phyloP scores from a whole-genome alignment of 2,113 vertebrate genomes.

The Tetrax tetrax region DNA sequence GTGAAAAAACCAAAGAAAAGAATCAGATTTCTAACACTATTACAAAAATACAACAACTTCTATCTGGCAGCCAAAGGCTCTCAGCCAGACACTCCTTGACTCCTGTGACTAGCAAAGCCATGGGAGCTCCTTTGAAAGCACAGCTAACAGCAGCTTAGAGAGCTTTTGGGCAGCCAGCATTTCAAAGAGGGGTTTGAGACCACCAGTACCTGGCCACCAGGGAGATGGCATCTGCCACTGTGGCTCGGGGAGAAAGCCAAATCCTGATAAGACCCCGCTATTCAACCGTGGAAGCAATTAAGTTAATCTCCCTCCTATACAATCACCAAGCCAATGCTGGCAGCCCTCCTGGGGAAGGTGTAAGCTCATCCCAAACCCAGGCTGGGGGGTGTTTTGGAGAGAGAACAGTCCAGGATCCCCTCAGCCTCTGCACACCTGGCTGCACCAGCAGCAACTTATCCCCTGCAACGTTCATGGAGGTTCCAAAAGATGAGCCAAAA shows the following conservation, averaged over 20 bases:
- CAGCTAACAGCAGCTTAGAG: rapidly evolving
- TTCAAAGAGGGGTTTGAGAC: not conserved
- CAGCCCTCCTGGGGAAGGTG: not conserved
- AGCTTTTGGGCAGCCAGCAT: not conserved
- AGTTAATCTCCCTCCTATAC: rapidly evolving
- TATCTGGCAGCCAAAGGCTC: too few relatives aligned
- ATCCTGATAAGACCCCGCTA: rapidly evolving
- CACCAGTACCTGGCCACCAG: not conserved
- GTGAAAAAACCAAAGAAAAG: not conserved
- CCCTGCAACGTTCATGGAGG: not conserved
- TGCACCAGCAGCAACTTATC: not conserved
- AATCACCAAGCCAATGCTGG: not conserved
- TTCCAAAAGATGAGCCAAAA: not conserved
- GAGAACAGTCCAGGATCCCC: not conserved
- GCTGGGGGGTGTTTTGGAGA: not conserved
- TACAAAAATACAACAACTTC: not conserved
- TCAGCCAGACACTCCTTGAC: not conserved
- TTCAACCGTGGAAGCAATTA: rapidly evolving
- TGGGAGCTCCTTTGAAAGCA: not conserved
- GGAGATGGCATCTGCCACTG: not conserved
- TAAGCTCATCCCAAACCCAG: not conserved
- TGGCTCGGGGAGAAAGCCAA: not conserved
- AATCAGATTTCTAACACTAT: not conserved
- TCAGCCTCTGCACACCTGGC: not conserved
- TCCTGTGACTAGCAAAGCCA: not conserved